phyloP scores from a whole-genome alignment of 2,888 invertebrate genomes.

The Plagiodera versicolora region DNA sequence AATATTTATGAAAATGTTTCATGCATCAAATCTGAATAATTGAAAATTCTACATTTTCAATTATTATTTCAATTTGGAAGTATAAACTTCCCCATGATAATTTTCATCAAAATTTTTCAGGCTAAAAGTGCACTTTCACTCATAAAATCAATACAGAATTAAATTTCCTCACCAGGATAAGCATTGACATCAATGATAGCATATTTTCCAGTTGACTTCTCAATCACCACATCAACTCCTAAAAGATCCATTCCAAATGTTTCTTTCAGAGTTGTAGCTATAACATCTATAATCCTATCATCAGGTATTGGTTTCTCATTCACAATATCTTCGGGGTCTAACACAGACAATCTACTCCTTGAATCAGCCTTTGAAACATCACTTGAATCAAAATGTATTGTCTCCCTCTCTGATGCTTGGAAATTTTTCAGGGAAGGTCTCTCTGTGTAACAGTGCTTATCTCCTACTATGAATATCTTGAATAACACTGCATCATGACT shows the following conservation, averaged over 20 bases:
- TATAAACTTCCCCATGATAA: not conserved
- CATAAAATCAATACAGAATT: too few species aligned
- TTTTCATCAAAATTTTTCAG: not conserved
- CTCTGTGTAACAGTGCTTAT: conserved; percentile 72
- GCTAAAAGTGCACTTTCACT: too few species aligned
- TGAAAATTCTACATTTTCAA: too few species aligned
- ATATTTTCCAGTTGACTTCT: conserved; percentile 76
- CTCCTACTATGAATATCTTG: conserved; percentile 82
- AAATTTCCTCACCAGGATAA: conserved; percentile 66
- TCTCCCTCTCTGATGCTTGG: conserved; percentile 62
- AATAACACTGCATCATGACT: conserved; percentile 87
- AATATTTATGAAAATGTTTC: too few species aligned
- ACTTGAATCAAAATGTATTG: conserved; percentile 83
- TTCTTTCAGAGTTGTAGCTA: conserved; percentile 67
- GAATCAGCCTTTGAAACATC: conserved; percentile 86
- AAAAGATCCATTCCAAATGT: conserved; percentile 74
- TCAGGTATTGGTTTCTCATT: conserved; percentile 57
- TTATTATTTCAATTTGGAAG: too few species aligned
- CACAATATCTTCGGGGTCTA: conserved; percentile 65
- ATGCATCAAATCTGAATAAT: too few species aligned
- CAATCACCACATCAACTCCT: conserved; percentile 86
- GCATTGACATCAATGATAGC: conserved; percentile 88
- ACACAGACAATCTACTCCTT: conserved; percentile 70
- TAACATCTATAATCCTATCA: conserved; percentile 63
- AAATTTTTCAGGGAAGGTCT: conserved; percentile 76